Conservation (phyloP, 2,113 vertebrate genomes). For the Heloderma charlesbogerti region DNA sequence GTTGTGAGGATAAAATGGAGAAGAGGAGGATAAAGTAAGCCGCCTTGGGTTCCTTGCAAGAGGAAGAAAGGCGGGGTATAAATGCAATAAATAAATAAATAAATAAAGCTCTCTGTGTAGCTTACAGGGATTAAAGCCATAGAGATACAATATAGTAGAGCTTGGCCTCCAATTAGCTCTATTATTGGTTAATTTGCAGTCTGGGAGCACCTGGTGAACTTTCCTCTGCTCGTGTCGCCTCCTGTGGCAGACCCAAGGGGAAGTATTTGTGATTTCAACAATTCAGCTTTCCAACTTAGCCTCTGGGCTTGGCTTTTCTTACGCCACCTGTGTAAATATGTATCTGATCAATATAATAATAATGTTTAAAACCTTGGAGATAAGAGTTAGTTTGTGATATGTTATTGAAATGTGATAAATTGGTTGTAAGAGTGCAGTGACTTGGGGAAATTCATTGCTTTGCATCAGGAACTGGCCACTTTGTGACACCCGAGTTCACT, state of each 20-base stretch:
- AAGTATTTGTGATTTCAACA: background rate
- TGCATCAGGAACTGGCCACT: background rate
- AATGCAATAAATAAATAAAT: too few species aligned
- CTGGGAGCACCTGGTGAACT: rapidly evolving
- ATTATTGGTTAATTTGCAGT: rapidly evolving
- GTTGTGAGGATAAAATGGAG: too few species aligned
- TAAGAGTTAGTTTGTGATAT: background rate
- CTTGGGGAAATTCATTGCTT: background rate
- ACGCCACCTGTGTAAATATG: background rate
- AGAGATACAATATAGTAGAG: background rate
- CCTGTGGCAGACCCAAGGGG: rapidly evolving
- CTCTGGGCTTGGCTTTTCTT: background rate
- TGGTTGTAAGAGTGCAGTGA: background rate
- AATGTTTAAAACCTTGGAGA: background rate
- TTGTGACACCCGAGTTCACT: background rate
- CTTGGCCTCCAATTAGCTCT: rapidly evolving
- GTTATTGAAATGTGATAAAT: too few species aligned
- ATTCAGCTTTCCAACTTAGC: rapidly evolving
- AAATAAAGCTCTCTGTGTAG: too few species aligned
- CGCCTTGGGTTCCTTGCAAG: too few species aligned
- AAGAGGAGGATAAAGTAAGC: too few species aligned
- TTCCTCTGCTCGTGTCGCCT: rapidly evolving
- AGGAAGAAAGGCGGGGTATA: too few species aligned
- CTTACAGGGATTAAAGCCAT: too few species aligned
- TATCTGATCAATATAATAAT: conserved; percentile 47